A percentile compares a stretch with the other conserved stretches of the same genome.
phyloP scores from a whole-genome alignment of 2,888 invertebrate species.

The Masnerella sp. region DNA sequence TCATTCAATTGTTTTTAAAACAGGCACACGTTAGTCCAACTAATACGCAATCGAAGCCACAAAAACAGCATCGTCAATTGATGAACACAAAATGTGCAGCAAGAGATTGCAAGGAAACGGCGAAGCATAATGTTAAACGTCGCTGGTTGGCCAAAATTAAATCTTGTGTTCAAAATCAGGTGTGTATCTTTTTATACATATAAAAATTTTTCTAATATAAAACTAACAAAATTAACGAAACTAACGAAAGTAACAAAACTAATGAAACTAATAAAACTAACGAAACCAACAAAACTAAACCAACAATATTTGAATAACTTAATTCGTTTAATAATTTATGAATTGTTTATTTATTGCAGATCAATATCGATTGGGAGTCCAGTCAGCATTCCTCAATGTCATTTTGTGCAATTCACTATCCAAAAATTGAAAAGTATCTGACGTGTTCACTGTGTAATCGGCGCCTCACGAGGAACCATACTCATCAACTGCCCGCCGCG shows the following conservation, averaged over 20 bases:
- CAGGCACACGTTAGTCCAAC: slow-evolving; percentile 76
- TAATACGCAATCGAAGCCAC: slow-evolving; percentile 73
- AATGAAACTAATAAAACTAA: no score
- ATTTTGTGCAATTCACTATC: slow-evolving; percentile 83
- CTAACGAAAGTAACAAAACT: no score
- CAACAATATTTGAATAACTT: no score
- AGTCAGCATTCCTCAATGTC: slow-evolving; percentile 74
- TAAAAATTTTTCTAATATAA: no score
- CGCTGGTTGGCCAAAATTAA: slow-evolving; percentile 77
- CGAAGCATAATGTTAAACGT: slow-evolving; percentile 76
- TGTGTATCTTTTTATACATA: slow-evolving; percentile 53
- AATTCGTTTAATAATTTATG: background rate
- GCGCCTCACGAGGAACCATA: slow-evolving; percentile 86
- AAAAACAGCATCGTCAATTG: slow-evolving; percentile 73
- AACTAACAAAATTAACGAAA: no score
- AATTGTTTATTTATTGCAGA: slow-evolving; percentile 64
- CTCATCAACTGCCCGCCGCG: slow-evolving; percentile 83
- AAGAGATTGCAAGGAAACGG: slow-evolving; percentile 73
- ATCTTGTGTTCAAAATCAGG: slow-evolving; percentile 72
- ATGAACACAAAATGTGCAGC: slow-evolving; percentile 74
- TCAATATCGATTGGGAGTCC: slow-evolving; percentile 77
- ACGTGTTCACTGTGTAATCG: slow-evolving; percentile 88
- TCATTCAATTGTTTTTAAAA: slow-evolving; percentile 20
- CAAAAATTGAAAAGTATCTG: slow-evolving; percentile 85
- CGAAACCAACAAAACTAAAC: no score